phyloP scores from a whole-genome alignment of 2,113 vertebrate species.

The Cebidichthys violaceus region DNA sequence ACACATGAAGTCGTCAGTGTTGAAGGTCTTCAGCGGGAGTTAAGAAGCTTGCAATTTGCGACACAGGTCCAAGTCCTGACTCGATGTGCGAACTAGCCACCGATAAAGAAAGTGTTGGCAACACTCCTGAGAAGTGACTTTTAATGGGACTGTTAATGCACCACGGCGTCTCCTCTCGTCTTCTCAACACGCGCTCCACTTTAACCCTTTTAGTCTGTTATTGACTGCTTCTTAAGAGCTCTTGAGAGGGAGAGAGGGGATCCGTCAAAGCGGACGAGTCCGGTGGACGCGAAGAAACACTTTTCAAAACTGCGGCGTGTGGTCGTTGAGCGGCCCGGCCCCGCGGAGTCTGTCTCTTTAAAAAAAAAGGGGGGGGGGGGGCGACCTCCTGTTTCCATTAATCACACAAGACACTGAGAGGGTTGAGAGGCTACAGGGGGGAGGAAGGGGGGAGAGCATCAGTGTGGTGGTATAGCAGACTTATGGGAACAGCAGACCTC shows the following conservation, averaged over 20 bases:
- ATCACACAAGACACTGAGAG: slow-evolving; percentile 58
- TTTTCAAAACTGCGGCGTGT: neutral
- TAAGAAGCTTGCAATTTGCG: neutral
- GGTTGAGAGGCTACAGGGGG: slow-evolving; percentile 47
- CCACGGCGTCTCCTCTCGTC: neutral
- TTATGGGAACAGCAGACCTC: slow-evolving; percentile 49
- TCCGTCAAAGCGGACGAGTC: slow-evolving; percentile 17
- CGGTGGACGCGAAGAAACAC: slow-evolving; percentile 11
- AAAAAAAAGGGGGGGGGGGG: neutral
- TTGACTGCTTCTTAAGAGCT: slow-evolving; percentile 37
- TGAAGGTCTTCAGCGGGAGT: neutral
- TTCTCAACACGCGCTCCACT: slow-evolving; percentile 22
- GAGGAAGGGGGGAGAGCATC: neutral
- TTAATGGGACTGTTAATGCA: slow-evolving; percentile 27
- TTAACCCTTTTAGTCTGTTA: slow-evolving; percentile 44
- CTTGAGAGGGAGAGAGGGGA: slow-evolving; percentile 7
- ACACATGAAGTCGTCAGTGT: neutral
- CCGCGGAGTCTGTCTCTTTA: neutral
- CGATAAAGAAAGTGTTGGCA: neutral
- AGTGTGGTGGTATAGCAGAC: slow-evolving; percentile 29
- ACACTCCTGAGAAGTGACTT: slow-evolving; percentile 4
- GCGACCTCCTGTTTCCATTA: slow-evolving; percentile 66
- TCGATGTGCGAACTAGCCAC: too few relatives aligned
- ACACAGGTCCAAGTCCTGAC: too few relatives aligned
- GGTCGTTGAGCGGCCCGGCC: neutral